These are phyloP conservation scores for Leucozona laternaria DNA, from an alignment of 2,888 invertebrate species.

Conservation along the genomic window DNA sequence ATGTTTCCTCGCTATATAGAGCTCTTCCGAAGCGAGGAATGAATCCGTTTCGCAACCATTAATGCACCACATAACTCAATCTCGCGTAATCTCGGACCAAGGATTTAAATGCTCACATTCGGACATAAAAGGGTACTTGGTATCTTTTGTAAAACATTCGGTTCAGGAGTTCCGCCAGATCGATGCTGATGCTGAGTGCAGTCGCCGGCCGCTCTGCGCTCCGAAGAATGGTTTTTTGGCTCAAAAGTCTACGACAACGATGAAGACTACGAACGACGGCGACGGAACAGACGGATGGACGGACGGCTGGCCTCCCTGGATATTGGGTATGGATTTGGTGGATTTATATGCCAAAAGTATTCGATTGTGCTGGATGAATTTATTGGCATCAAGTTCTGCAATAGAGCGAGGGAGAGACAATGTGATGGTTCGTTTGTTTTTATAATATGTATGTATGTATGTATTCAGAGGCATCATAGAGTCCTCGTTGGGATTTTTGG, in stretches of 20 bases:
- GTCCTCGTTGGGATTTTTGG: conserved; percentile 45
- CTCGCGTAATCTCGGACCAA: conserved; percentile 74
- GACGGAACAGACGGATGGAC: neutral
- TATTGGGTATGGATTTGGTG: conserved; percentile 64
- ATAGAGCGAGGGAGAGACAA: conserved; percentile 39
- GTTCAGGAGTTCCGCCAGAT: conserved; percentile 74
- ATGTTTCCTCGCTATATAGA: neutral
- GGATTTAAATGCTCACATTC: conserved; percentile 76
- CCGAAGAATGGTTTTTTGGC: conserved; percentile 30
- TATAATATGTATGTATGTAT: conserved; percentile 4
- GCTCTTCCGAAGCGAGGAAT: conserved; percentile 13
- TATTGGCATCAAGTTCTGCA: conserved; percentile 81
- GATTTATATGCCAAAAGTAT: conserved; percentile 76
- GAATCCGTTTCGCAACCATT: conserved; percentile 75
- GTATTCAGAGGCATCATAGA: conserved; percentile 56
- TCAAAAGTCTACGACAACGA: neutral
- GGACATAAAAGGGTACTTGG: conserved; percentile 76
- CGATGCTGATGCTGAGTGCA: conserved; percentile 39
- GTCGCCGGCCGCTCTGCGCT: too few species aligned
- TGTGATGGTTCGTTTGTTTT: conserved; percentile 22
- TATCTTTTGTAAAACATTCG: conserved; percentile 78
- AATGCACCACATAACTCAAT: conserved; percentile 76
- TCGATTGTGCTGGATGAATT: conserved; percentile 78
- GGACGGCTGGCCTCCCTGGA: neutral
- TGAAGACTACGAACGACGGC: neutral